A percentile compares a stretch with the other conserved stretches of the same genome.
These are phyloP conservation scores for Cyclargus thomasi DNA, from an alignment of 1,140 invertebrate genomes.

Conservation along the genomic window DNA sequence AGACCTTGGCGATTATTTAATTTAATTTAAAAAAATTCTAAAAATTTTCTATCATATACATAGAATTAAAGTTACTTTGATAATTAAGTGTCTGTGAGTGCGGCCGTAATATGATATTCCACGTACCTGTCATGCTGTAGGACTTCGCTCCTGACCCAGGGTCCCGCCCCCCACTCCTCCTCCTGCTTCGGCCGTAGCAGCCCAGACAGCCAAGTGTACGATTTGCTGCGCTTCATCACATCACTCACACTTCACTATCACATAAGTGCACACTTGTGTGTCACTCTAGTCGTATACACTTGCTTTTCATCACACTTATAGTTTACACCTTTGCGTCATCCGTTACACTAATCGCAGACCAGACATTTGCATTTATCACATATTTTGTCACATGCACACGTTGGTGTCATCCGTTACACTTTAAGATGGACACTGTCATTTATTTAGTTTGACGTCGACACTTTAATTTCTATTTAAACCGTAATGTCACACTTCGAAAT, in stretches of 20 bases:
- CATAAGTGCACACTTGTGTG: conserved; percentile 20
- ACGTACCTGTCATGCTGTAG: conserved; percentile 52
- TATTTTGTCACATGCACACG: background rate
- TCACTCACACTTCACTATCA: conserved; percentile 29
- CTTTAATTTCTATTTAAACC: background rate
- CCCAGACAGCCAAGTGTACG: conserved; percentile 67
- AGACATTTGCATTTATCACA: background rate
- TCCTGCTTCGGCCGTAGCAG: conserved; percentile 52
- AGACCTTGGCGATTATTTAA: too few relatives aligned
- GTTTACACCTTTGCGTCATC: background rate
- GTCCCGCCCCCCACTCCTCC: conserved; percentile 54
- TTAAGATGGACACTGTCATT: too few relatives aligned
- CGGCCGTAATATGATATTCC: too few relatives aligned
- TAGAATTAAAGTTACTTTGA: too few relatives aligned
- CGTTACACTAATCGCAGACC: too few relatives aligned
- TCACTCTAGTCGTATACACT: background rate
- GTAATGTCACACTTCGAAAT: conserved; percentile 14
- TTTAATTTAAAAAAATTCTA: too few relatives aligned
- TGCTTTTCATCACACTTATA: background rate
- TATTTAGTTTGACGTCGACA: background rate
- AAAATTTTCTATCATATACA: too few relatives aligned
- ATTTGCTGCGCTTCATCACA: conserved; percentile 65
- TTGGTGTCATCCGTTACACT: too few relatives aligned
- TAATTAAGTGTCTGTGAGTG: too few relatives aligned
- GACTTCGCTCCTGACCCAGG: conserved; percentile 54